Base-by-base conservation (phyloP, 2,797 vertebrate genomes). In the Neostethus bicornis region DNA sequence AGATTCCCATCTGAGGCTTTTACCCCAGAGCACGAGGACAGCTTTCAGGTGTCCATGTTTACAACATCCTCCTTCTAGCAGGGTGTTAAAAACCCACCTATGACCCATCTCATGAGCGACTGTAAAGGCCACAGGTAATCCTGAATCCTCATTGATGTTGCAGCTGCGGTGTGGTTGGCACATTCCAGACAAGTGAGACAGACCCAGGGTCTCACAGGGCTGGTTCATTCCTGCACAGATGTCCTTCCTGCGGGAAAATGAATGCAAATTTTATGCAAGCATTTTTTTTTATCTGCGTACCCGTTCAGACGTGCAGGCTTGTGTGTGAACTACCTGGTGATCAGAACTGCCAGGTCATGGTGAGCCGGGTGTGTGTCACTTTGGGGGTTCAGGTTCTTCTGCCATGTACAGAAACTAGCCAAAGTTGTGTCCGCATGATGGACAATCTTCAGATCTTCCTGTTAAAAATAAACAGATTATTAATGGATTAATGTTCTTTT, bases 141-240 rank as follows among this genome's bases (percentile, higher is more conserved):
- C 97, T 0, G 96, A 96, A 65, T 99, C 96, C 87, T 99, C 97
- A 3, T 98, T 99, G 90, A 99, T 95, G 76, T 98, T 99, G 81
- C 97, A 98, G 79, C 96, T 98, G 54, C 95, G 93, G 72, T 94
- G 95, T 3, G 96, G 95, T 21, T 98, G 97, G 73, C 97, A 99
- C 94, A 99, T 95, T 58, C 97, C 97, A 0, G 96, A 97, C 11
- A 99, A 90, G 70, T 99, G 96, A 44, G 97, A 98, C 66, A 99
- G 90, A 23, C 97, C 97, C 25, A 98, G 87, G 0, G 97, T 99
- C 90, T 98, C 96, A 61, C 97, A 99, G 0, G 96, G 96, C 56
- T 92, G 92, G 70, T 98, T 96, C 87, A 91, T 93, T 54, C 95
- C 94, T 28, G 95, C 94, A 79, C 97, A 99, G 66, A 99, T 94